These are phyloP conservation scores for Lophius piscatorius DNA, from an alignment of 2,113 vertebrate species.

Conservation along the genomic window DNA sequence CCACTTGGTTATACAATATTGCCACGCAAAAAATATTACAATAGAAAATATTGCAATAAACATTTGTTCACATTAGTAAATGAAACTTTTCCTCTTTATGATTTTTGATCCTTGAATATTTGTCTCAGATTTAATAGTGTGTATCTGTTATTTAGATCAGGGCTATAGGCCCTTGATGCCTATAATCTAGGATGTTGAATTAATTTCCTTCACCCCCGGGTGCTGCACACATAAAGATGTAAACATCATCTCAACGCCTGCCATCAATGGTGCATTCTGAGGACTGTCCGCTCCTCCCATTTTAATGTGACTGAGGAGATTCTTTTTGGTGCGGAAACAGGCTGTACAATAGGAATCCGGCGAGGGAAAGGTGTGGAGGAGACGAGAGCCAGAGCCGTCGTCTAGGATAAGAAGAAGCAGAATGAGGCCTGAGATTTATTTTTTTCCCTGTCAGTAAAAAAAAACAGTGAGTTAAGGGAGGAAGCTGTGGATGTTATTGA, in stretches of 20 bases:
- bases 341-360: constrained; percentile 21
- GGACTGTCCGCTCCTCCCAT: constrained; percentile 35
- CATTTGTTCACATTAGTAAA: no score
- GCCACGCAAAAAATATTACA: no score
- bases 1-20: no score
- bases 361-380: constrained; percentile 28
- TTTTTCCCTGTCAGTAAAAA: constrained; percentile 13
- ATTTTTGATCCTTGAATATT: no score
- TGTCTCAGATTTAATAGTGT: no score
- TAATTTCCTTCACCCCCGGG: not conserved
- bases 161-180: not conserved
- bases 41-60: no score
- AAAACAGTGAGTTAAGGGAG: constrained; percentile 38
- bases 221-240: constrained; percentile 22
- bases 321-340: constrained; percentile 49
- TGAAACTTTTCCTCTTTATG: no score
- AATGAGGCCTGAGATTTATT: constrained; percentile 10
- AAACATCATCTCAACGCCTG: constrained; percentile 16
- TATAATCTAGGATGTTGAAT: not conserved
- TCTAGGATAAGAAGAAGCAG: constrained; percentile 37
- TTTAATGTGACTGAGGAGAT: constrained; percentile 51
- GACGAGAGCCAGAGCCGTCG: constrained; percentile 20
- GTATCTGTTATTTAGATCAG: no score
- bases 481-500: constrained; percentile 65
- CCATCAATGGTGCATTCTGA: constrained; percentile 31